Evolutionary conservation across 2,888 invertebrate genomes (phyloP).

Genomic region (Dicyrtoma fusca): DNA sequence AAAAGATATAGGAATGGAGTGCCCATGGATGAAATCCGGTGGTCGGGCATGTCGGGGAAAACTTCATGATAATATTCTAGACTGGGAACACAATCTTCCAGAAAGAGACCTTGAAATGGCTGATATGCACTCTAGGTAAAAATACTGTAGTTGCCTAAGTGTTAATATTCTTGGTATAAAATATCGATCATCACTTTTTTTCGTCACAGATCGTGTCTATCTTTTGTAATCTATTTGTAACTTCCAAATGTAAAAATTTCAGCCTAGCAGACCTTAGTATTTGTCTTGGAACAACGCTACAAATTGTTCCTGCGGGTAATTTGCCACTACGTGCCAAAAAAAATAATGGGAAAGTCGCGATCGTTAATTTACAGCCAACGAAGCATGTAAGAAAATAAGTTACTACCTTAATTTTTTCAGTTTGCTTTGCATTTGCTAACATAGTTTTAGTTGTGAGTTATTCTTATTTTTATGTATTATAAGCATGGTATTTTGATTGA

Average conservation of each 20-base stretch:
- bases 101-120: slow-evolving; percentile 81
- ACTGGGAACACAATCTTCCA: slow-evolving; percentile 96
- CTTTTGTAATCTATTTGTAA: neutral
- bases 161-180: neutral
- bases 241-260: slow-evolving; percentile 56
- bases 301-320: slow-evolving; percentile 96
- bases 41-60: slow-evolving; percentile 81
- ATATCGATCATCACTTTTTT: neutral
- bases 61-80: slow-evolving; percentile 84
- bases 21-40: slow-evolving; percentile 68
- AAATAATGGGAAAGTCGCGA: slow-evolving; percentile 83
- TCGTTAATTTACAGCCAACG: slow-evolving; percentile 96
- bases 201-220: too few species aligned
- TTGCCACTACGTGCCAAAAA: slow-evolving; percentile 83
- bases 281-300: slow-evolving; percentile 94
- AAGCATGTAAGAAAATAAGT: slow-evolving; percentile 88
- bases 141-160: neutral
- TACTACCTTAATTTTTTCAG: neutral
- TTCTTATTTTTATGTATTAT: too few species aligned
- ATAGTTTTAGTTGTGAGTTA: too few species aligned
- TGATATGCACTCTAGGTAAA: slow-evolving; percentile 81
- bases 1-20: slow-evolving; percentile 69
- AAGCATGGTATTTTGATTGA: neutral
- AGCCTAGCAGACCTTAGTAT: slow-evolving; percentile 92
- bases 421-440: neutral